Evolutionary conservation across 2,797 vertebrate genomes (phyloP).

Genomic region (Enteromius fasciolatus): DNA sequence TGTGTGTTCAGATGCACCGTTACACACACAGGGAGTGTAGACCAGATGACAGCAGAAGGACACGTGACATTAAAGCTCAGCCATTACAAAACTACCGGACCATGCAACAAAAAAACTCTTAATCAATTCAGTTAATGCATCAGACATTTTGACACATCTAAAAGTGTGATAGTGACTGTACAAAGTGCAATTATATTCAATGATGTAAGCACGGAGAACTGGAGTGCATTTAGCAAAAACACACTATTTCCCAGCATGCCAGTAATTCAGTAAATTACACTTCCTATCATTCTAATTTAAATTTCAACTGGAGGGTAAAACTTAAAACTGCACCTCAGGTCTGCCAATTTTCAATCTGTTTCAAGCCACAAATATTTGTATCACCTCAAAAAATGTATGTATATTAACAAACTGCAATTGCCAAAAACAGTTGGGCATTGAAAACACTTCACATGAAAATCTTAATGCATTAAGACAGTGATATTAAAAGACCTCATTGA

Average conservation of each 20-base stretch:
- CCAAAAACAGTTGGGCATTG: not conserved
- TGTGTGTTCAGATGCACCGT: not conserved
- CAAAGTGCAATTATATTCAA: not conserved
- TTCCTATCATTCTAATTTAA: not conserved
- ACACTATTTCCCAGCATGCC: not conserved
- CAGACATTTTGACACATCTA: no score
- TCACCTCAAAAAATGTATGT: not conserved
- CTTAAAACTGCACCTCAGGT: not conserved
- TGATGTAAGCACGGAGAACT: not conserved
- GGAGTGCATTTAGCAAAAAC: not conserved
- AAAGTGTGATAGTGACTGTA: not conserved
- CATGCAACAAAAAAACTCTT: not conserved
- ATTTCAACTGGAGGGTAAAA: not conserved
- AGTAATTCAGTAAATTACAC: constrained; percentile 5
- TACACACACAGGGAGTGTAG: not conserved
- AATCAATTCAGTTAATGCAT: not conserved
- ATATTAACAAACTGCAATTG: no score
- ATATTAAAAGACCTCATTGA: not conserved
- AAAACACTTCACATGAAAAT: not conserved
- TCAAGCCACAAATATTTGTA: not conserved
- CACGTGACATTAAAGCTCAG: not conserved
- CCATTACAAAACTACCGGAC: not conserved
- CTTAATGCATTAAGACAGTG: no score
- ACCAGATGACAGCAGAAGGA: no score
- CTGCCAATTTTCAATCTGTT: not conserved